Evolutionary conservation across 1,140 invertebrate genomes (phyloP), one percentile per base, ranked within the genome.

Genomic region (Drosophila simulans): DNA sequence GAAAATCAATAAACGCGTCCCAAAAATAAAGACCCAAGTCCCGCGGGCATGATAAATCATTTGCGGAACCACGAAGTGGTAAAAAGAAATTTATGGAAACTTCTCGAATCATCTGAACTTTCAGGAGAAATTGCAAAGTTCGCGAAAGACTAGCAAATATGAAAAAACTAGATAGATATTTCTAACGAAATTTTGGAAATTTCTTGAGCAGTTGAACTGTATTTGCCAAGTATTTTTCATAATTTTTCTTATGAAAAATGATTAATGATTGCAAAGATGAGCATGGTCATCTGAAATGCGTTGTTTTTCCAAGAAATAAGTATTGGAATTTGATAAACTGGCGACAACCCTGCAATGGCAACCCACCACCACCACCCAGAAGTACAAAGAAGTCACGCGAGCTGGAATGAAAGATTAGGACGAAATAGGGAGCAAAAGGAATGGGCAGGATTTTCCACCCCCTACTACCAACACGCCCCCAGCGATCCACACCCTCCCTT

Each of bases 1-100:
- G 40, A 56, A 64, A 80, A 82, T 81, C 62, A 73, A 72, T 77
- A 71, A 68, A 46, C 5, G 37, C 11, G 20, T 22, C 53, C 35
- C 49, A 54, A 60, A 59, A 65, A 60, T 57, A 71, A 58, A 62
- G 42, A 54, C 3, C 35, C 10, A 53, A 63, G 66, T 63, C 70
- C 48, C 27, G 40, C 54, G 48, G 52, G 20, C 58, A 74, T 68
- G 39, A 66, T 35, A 58, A 55, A 55, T 39, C 11, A 48, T 48
- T 27, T 27, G 72, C 40, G n/a, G 15, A 22, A 35, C 13, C 12
- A 27, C 42, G 40, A 40, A 63, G 27, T 63, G 27, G 57, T 27
- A 1, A 12, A 8, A 34, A 17, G 27, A 13, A 39, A 39, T 34
- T 1, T 34, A 34, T 35, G 13, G 10, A 52, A 35, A 5, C 49